These are phyloP conservation scores for Halyomorpha halys DNA, from an alignment of 1,140 invertebrate genomes.

Conservation along the genomic window DNA sequence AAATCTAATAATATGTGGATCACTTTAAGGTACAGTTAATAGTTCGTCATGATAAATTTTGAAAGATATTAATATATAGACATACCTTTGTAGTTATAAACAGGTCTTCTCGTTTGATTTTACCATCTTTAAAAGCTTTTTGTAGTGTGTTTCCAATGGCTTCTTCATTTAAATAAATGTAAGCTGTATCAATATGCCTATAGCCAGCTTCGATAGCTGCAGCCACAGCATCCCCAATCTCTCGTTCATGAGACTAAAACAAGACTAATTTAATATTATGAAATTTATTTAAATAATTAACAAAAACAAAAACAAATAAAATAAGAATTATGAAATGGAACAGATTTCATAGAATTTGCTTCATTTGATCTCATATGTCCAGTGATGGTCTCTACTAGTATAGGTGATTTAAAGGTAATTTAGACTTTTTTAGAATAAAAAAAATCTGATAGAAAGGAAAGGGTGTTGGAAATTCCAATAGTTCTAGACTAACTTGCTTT, in stretches of 20 bases:
- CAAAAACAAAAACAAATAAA: not conserved
- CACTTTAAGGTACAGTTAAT: no score
- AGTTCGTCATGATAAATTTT: no score
- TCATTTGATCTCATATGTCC: no score
- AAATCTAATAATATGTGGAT: no score
- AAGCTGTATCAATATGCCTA: slow-evolving; percentile 71
- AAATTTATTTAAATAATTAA: not conserved
- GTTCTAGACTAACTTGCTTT: no score
- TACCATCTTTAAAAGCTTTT: slow-evolving; percentile 57
- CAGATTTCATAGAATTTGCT: not conserved
- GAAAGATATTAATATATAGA: no score
- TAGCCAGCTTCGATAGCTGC: slow-evolving; percentile 52
- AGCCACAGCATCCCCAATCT: slow-evolving; percentile 40
- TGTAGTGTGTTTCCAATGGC: slow-evolving; percentile 64
- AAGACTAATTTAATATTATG: no score
- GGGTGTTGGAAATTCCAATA: no score
- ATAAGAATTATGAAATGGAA: not conserved
- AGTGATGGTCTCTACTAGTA: no score
- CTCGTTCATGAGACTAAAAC: not conserved
- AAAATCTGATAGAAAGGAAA: no score
- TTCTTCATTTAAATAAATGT: slow-evolving; percentile 70
- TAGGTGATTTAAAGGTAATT: no score
- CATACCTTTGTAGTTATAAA: slow-evolving; percentile 71
- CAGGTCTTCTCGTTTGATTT: slow-evolving; percentile 59
- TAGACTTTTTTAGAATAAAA: no score